Evolutionary conservation across 2,113 vertebrate species (phyloP).

Genomic region (Speoplatyrhinus poulsoni): DNA sequence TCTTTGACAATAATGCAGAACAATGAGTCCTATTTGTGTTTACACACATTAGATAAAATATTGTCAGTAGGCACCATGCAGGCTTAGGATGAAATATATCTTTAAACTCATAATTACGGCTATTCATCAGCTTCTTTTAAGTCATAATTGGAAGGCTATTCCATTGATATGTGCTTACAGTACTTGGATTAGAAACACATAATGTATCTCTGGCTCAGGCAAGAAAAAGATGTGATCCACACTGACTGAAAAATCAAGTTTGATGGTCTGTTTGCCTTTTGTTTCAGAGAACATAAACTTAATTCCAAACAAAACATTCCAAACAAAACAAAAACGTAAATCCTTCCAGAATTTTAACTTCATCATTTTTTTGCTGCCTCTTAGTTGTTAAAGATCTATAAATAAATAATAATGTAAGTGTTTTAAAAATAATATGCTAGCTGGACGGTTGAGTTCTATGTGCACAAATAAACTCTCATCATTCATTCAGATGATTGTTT

Average conservation of each 20-base stretch:
- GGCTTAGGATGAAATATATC: conserved; percentile 34
- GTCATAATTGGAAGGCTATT: conserved; percentile 34
- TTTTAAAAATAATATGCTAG: conserved; percentile 58
- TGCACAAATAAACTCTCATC: conserved; percentile 58
- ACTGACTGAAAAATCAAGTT: background rate
- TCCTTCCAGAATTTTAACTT: conserved; percentile 69
- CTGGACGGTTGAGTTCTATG: conserved; percentile 65
- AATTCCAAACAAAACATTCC: conserved; percentile 33
- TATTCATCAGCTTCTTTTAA: conserved; percentile 33
- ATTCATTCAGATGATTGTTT: conserved; percentile 61
- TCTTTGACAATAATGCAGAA: conserved; percentile 34
- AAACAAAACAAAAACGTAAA: conserved; percentile 11
- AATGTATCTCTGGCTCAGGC: conserved; percentile 21
- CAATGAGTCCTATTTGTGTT: conserved; percentile 17
- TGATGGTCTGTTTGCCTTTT: conserved; percentile 39
- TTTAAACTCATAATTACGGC: conserved; percentile 10
- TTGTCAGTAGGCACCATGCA: conserved; percentile 61
- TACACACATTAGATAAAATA: conserved; percentile 50
- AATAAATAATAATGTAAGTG: conserved; percentile 63
- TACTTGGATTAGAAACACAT: conserved; percentile 26
- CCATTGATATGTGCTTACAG: conserved; percentile 25
- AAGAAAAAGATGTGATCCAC: conserved; percentile 18
- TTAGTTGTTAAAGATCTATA: conserved; percentile 50
- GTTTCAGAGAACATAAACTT: conserved; percentile 42
- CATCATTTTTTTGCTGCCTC: conserved; percentile 67